These are phyloP conservation scores for Sycophila texana DNA, from an alignment of 2,888 invertebrate species.

Conservation along the genomic window DNA sequence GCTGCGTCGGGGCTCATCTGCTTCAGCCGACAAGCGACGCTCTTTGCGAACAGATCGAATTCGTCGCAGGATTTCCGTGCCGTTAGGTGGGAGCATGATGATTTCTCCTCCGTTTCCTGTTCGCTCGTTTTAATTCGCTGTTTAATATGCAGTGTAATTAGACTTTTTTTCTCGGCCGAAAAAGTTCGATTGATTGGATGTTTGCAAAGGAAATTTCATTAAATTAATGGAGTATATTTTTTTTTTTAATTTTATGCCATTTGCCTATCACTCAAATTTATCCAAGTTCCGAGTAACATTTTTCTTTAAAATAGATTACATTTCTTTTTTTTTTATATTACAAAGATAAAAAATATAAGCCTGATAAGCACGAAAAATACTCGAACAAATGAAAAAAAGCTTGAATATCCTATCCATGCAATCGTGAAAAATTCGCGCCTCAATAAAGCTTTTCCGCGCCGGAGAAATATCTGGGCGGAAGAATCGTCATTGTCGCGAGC, in stretches of 20 bases:
- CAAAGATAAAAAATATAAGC: too few species aligned
- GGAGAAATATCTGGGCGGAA: not conserved
- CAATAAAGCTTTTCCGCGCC: not conserved
- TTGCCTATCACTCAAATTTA: too few species aligned
- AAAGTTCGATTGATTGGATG: not conserved
- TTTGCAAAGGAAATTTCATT: not conserved
- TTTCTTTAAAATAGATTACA: too few species aligned
- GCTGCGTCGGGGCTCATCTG: conserved; percentile 58
- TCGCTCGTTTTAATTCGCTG: conserved; percentile 2
- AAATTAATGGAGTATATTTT: too few species aligned
- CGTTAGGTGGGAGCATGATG: conserved; percentile 24
- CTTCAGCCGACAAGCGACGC: conserved; percentile 58
- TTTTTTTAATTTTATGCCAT: too few species aligned
- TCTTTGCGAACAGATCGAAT: conserved; percentile 61
- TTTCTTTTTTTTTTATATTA: not conserved
- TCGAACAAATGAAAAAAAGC: too few species aligned
- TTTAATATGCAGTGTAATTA: conserved; percentile 14
- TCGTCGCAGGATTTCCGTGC: conserved; percentile 54
- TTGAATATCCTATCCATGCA: too few species aligned
- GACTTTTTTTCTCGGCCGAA: not conserved
- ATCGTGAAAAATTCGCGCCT: not conserved
- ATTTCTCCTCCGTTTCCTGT: not conserved
- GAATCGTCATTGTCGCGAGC: not conserved
- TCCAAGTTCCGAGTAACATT: too few species aligned
- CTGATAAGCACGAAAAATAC: too few species aligned